These are phyloP conservation scores for Lepus townsendii DNA, from an alignment of 2,797 vertebrate species.

Conservation along the genomic window DNA sequence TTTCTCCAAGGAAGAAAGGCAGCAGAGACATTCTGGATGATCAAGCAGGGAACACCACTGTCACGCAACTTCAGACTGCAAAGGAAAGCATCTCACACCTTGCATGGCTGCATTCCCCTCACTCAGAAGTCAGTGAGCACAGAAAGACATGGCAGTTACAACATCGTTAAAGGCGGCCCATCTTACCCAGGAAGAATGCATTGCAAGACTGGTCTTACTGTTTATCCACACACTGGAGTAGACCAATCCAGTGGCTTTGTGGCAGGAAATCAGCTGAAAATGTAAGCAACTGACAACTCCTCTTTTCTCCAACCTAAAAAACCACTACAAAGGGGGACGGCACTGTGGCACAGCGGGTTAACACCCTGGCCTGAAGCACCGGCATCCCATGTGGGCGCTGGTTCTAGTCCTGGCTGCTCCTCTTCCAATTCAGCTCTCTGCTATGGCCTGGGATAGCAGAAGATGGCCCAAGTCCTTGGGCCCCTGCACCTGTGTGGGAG, in stretches of 20 bases:
- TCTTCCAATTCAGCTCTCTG: too few relatives aligned
- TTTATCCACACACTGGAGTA: background rate
- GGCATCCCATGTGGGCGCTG: too few relatives aligned
- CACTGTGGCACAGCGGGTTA: too few relatives aligned
- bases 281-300: background rate
- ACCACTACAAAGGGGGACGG: background rate
- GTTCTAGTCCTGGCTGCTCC: too few relatives aligned
- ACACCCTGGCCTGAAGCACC: too few relatives aligned
- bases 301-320: background rate
- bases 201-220: constrained; percentile 17
- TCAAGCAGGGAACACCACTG: background rate
- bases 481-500: too few relatives aligned
- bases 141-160: background rate
- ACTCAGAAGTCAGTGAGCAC: background rate
- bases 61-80: constrained; percentile 58
- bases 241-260: background rate
- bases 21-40: background rate
- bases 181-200: background rate
- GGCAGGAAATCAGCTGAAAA: background rate
- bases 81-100: constrained; percentile 25
- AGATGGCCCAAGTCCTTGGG: too few relatives aligned
- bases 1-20: constrained; percentile 18
- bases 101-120: background rate
- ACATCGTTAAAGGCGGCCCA: background rate
- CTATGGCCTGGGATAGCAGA: too few relatives aligned